phyloP scores from a whole-genome alignment of 2,113 vertebrate species.

The Dromiciops gliroides region DNA sequence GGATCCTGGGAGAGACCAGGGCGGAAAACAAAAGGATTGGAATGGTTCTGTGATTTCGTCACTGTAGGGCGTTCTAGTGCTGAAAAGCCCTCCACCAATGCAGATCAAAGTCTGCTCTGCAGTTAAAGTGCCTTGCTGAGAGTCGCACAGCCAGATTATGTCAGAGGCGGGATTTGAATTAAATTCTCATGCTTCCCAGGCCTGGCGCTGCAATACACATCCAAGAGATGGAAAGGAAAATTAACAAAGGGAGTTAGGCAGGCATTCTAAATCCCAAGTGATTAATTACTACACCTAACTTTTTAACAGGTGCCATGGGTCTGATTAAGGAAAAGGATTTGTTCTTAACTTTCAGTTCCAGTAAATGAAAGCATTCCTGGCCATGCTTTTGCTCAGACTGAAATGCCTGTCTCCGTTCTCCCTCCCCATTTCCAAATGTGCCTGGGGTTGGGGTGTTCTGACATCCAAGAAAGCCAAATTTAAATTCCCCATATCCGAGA shows the following conservation, averaged over 20 bases:
- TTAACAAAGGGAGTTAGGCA: not conserved
- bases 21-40: not conserved
- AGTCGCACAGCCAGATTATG: not conserved
- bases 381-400: not conserved
- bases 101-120: not conserved
- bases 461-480: too few relatives aligned
- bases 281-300: not conserved
- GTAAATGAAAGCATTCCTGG: not conserved
- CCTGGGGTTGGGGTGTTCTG: too few relatives aligned
- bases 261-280: not conserved
- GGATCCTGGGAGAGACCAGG: accelerated
- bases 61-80: not conserved
- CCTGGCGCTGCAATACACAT: not conserved
- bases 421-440: not conserved
- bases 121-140: not conserved
- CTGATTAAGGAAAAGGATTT: not conserved
- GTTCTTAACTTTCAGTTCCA: not conserved
- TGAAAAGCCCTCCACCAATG: not conserved
- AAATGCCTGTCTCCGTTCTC: too few relatives aligned
- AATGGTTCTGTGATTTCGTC: not conserved
- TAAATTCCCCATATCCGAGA: not conserved
- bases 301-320: not conserved
- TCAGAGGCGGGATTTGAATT: not conserved
- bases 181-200: not conserved
- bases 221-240: not conserved